phyloP scores from a whole-genome alignment of 2,113 vertebrate genomes.

The Antennarius striatus region DNA sequence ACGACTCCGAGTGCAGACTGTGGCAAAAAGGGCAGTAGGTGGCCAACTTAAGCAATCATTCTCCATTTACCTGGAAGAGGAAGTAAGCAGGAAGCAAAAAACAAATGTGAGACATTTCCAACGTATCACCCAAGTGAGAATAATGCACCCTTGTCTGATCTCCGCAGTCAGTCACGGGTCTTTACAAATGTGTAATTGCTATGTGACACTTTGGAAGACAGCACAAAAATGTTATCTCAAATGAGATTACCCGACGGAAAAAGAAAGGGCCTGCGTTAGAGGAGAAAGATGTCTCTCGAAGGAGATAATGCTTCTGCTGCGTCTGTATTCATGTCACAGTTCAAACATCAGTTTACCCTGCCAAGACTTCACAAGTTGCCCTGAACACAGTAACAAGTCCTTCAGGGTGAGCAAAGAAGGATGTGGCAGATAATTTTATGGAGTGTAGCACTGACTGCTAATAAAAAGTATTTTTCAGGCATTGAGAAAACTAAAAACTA shows the following conservation, averaged over 20 bases:
- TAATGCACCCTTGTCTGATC: constrained; percentile 35
- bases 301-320: constrained; percentile 39
- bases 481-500: constrained; percentile 31
- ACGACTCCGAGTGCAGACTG: no score
- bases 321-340: constrained; percentile 61
- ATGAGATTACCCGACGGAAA: constrained; percentile 54
- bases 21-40: constrained; percentile 7
- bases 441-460: constrained; percentile 47
- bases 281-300: constrained; percentile 39
- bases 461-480: constrained; percentile 31
- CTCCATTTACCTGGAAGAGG: background rate
- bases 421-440: constrained; percentile 57
- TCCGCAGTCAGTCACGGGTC: constrained; percentile 19
- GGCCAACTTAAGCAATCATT: constrained; percentile 4
- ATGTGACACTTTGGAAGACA: constrained; percentile 54
- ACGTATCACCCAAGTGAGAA: constrained; percentile 33
- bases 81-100: background rate
- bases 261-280: constrained; percentile 45
- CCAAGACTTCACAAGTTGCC: constrained; percentile 52
- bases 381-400: constrained; percentile 65
- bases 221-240: constrained; percentile 60
- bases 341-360: constrained; percentile 58
- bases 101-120: constrained; percentile 10
- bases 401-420: constrained; percentile 50
- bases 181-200: constrained; percentile 57